These are phyloP conservation scores for Neotragus pygmaeus DNA, from an alignment of 2,113 vertebrate genomes.

Conservation along the genomic window DNA sequence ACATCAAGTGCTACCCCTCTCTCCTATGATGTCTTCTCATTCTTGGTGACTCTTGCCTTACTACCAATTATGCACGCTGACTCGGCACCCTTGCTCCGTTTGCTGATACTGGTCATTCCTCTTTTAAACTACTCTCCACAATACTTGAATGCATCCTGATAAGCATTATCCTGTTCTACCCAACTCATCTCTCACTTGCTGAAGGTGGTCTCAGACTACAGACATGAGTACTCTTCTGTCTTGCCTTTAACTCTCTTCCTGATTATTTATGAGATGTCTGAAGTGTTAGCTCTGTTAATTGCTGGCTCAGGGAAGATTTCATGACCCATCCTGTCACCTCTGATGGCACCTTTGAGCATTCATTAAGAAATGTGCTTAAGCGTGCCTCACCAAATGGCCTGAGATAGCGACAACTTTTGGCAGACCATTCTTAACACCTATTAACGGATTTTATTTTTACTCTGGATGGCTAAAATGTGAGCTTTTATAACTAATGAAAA, in stretches of 20 bases:
- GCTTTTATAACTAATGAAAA: conserved; percentile 1
- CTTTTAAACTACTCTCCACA: background rate
- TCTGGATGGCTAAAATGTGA: background rate
- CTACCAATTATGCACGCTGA: background rate
- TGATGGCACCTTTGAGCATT: background rate
- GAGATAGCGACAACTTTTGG: background rate
- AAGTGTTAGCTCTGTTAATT: background rate
- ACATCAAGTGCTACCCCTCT: background rate
- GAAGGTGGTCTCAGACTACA: background rate
- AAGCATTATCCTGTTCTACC: background rate
- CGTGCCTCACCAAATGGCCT: background rate
- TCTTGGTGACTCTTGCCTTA: background rate
- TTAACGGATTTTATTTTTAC: background rate
- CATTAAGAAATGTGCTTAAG: background rate
- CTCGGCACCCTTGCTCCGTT: background rate
- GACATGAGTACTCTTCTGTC: background rate
- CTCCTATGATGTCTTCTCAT: background rate
- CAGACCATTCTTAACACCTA: background rate
- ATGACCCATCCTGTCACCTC: background rate
- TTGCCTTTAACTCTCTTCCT: background rate
- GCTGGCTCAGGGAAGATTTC: background rate
- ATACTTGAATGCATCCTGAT: background rate
- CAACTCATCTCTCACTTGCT: background rate
- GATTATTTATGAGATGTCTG: background rate
- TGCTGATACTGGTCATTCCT: background rate